These are phyloP conservation scores for Proteles cristata DNA, from an alignment of 2,113 vertebrate species.

Conservation along the genomic window DNA sequence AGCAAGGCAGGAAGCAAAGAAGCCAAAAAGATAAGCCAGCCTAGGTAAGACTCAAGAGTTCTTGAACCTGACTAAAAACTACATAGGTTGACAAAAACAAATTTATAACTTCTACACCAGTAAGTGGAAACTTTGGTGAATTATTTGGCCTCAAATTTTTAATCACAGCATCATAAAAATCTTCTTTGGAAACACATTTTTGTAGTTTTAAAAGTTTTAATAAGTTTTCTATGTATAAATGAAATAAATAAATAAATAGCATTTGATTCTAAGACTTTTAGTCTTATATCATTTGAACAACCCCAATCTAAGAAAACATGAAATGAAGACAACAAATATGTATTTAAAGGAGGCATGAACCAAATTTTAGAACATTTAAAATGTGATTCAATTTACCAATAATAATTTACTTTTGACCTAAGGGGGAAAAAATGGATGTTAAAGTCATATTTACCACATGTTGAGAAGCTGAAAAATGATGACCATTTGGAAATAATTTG, in stretches of 20 bases:
- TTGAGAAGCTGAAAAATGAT: conserved; percentile 21
- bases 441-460: not conserved
- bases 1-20: conserved; percentile 2
- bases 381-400: not conserved
- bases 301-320: not conserved
- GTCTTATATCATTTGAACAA: not conserved
- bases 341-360: not conserved
- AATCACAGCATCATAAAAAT: not conserved
- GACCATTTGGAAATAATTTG: conserved; percentile 8
- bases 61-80: not conserved
- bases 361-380: conserved; percentile 37
- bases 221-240: not conserved
- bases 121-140: not conserved
- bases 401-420: conserved; percentile 19
- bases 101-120: not conserved
- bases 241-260: too few species aligned
- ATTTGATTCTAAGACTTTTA: conserved; percentile 32
- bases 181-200: not conserved
- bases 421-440: not conserved
- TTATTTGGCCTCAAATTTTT: conserved; percentile 28
- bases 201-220: not conserved
- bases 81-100: not conserved
- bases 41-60: not conserved
- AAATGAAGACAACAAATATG: not conserved
- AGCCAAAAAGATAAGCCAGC: not conserved